Conservation (phyloP, 2,113 vertebrate species). For the Gasterosteus nipponicus region DNA sequence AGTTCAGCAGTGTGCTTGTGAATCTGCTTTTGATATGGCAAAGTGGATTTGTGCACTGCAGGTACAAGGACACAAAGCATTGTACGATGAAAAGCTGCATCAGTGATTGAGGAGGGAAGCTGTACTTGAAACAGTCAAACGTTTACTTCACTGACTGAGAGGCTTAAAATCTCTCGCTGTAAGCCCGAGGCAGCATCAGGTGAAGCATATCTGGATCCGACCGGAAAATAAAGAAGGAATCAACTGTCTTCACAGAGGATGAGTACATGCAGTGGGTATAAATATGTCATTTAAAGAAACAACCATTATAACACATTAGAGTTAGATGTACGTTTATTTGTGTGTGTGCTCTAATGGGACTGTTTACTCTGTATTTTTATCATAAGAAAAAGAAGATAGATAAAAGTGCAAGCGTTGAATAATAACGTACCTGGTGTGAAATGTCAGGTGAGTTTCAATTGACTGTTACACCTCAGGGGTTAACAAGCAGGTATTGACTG, state of each 20-base stretch:
- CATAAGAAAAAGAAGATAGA: background rate
- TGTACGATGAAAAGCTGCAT: constrained; percentile 17
- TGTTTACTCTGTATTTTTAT: constrained; percentile 25
- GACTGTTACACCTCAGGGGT: background rate
- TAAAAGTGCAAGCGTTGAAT: background rate
- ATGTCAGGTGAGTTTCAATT: constrained; percentile 12
- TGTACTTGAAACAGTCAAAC: constrained; percentile 27
- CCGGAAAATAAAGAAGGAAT: constrained; percentile 16
- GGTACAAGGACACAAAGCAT: constrained; percentile 1
- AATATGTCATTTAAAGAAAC: background rate
- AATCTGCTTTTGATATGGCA: constrained; percentile 13
- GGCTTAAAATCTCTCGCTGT: constrained; percentile 22
- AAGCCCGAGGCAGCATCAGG: constrained; percentile 13
- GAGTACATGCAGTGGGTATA: constrained; percentile 21
- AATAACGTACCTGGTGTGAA: constrained; percentile 16
- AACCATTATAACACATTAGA: constrained; percentile 22
- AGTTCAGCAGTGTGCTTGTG: constrained; percentile 15
- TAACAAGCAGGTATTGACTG: constrained; percentile 31
- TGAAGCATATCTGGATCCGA: constrained; percentile 22
- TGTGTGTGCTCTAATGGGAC: constrained; percentile 24
- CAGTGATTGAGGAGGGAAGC: constrained; percentile 25
- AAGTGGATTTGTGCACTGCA: constrained; percentile 4
- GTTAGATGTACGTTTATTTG: constrained; percentile 23
- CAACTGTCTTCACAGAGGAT: constrained; percentile 25
- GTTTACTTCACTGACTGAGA: constrained; percentile 21